phyloP scores from a whole-genome alignment of 2,888 invertebrate genomes.

The Hofmannophila pseudospretella region DNA sequence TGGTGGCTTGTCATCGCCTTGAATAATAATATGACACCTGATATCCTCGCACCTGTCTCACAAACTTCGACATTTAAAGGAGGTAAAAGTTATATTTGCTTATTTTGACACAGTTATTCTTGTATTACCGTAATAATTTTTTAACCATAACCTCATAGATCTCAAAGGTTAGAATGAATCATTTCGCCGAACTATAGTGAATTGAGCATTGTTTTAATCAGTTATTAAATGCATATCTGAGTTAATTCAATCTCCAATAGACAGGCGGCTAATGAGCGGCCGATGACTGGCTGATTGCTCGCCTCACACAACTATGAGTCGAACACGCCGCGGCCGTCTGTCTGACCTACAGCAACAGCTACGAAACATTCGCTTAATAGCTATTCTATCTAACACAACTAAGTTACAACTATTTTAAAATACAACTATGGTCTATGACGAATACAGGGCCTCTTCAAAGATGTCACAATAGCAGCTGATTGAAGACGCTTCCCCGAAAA shows the following conservation, averaged over 20 bases:
- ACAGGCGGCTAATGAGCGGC: constrained; percentile 61
- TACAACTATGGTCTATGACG: neutral
- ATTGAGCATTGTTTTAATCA: constrained; percentile 49
- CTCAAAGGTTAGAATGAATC: neutral
- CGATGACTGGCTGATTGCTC: constrained; percentile 62
- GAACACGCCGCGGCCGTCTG: constrained; percentile 1
- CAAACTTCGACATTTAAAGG: neutral
- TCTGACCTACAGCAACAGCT: neutral
- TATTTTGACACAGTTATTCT: too few species aligned
- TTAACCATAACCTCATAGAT: too few species aligned
- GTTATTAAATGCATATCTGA: constrained; percentile 54
- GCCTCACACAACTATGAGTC: constrained; percentile 32
- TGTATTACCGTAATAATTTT: too few species aligned
- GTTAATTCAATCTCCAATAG: constrained; percentile 67
- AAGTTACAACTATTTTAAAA: neutral
- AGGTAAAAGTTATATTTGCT: too few species aligned
- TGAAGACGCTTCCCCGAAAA: constrained; percentile 64
- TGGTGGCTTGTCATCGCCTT: constrained; percentile 33
- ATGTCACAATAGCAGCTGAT: constrained; percentile 51
- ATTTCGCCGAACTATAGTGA: constrained; percentile 8
- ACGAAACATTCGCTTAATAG: neutral
- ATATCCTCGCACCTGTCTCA: constrained; percentile 39
- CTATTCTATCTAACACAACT: neutral
- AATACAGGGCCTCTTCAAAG: neutral
- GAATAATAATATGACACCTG: constrained; percentile 40